Evolutionary conservation across 2,888 invertebrate species (phyloP).

Genomic region (Caenorhabditis sp.): DNA sequence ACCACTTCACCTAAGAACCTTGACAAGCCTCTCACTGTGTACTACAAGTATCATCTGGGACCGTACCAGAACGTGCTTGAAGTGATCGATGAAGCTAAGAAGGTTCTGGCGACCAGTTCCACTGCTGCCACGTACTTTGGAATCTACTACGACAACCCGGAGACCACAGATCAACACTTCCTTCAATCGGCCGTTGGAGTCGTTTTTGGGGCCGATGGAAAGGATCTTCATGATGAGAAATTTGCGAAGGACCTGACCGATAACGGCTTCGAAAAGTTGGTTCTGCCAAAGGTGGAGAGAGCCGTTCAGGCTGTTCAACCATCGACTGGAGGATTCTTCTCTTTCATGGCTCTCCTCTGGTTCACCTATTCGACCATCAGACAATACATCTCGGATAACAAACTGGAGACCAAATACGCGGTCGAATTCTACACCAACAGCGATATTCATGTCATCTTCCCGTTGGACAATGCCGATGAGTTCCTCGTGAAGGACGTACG

Average conservation of each 20-base stretch:
- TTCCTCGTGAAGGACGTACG: conserved; percentile 72
- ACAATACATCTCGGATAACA: conserved; percentile 60
- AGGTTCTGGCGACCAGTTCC: conserved; percentile 57
- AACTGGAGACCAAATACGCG: conserved; percentile 54
- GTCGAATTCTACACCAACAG: conserved; percentile 65
- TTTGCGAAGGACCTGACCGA: conserved; percentile 64
- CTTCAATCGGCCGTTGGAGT: conserved; percentile 73
- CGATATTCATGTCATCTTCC: conserved; percentile 65
- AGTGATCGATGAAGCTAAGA: conserved; percentile 58
- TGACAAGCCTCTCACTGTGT: conserved; percentile 62
- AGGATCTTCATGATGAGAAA: conserved; percentile 59
- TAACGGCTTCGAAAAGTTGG: conserved; percentile 71
- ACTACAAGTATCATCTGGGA: conserved; percentile 72
- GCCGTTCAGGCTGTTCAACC: conserved; percentile 66
- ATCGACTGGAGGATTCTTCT: conserved; percentile 58
- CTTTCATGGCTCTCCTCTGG: conserved; percentile 63
- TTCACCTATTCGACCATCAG: conserved; percentile 61
- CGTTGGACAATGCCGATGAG: conserved; percentile 70
- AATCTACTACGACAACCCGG: conserved; percentile 73
- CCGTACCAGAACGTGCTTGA: conserved; percentile 55
- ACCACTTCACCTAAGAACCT: conserved; percentile 54
- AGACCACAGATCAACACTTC: conserved; percentile 51
- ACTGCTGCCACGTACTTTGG: conserved; percentile 61
- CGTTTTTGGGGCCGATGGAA: conserved; percentile 62
- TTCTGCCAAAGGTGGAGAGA: conserved; percentile 59